phyloP scores from a whole-genome alignment of 2,797 vertebrate genomes.

The Lacerta viridis region DNA sequence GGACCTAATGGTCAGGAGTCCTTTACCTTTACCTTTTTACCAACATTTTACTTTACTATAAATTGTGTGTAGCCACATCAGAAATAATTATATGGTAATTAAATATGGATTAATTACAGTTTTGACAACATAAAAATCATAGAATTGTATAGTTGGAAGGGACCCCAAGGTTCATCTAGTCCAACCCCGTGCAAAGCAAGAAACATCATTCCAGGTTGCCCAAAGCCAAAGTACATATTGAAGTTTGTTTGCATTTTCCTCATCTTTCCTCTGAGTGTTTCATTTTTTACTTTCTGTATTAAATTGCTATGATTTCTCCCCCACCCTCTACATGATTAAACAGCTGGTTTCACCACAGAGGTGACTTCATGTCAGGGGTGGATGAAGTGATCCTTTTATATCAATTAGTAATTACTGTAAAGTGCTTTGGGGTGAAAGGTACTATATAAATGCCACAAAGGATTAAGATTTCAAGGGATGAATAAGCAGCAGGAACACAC shows the following conservation, averaged over 20 bases:
- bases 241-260: conserved; percentile 44
- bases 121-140: conserved; percentile 13
- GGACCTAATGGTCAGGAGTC: too few species aligned
- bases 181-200: too few species aligned
- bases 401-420: conserved; percentile 81
- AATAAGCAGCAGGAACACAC: conserved; percentile 70
- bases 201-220: neutral
- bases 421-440: conserved; percentile 79
- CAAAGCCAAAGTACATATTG: conserved; percentile 34
- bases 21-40: too few species aligned
- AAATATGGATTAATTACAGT: neutral
- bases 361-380: conserved; percentile 75
- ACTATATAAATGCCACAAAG: conserved; percentile 70
- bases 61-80: neutral
- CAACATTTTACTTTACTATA: neutral
- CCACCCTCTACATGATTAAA: conserved; percentile 63
- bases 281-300: conserved; percentile 41
- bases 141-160: too few species aligned
- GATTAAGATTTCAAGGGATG: conserved; percentile 73
- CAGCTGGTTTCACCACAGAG: conserved; percentile 70
- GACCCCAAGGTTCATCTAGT: too few species aligned
- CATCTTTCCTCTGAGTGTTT: neutral
- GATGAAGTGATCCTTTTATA: conserved; percentile 79
- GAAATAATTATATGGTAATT: conserved; percentile 3
- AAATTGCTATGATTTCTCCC: conserved; percentile 34